These are phyloP conservation scores for Congeria kusceri DNA, from an alignment of 2,888 invertebrate genomes.

Conservation along the genomic window DNA sequence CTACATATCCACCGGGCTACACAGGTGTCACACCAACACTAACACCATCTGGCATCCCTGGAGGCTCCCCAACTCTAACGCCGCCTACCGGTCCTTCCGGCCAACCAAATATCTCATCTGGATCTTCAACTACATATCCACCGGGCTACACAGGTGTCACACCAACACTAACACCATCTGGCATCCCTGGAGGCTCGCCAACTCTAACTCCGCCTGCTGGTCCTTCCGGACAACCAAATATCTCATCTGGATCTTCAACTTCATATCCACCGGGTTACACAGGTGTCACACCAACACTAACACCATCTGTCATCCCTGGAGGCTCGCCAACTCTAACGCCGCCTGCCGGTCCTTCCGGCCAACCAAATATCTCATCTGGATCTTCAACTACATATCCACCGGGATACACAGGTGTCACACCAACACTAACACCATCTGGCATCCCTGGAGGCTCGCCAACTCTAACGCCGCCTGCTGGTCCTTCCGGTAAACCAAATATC, in stretches of 20 bases:
- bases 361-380: too few relatives aligned
- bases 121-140: slow-evolving; percentile 45
- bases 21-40: slow-evolving; percentile 58
- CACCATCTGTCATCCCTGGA: slow-evolving; percentile 39
- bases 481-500: too few relatives aligned
- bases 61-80: slow-evolving; percentile 49
- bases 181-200: slow-evolving; percentile 19
- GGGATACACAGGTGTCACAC: slow-evolving; percentile 35
- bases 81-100: slow-evolving; percentile 33
- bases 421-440: slow-evolving; percentile 51
- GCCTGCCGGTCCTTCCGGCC: slow-evolving; percentile 26
- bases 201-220: slow-evolving; percentile 40
- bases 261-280: slow-evolving; percentile 57
- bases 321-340: slow-evolving; percentile 44
- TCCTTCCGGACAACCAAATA: too few relatives aligned
- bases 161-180: slow-evolving; percentile 50
- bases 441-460: slow-evolving; percentile 50
- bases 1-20: slow-evolving; percentile 50
- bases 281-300: slow-evolving; percentile 34
- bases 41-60: slow-evolving; percentile 38
- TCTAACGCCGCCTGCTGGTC: slow-evolving; percentile 37
- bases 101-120: too few relatives aligned
- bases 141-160: slow-evolving; percentile 23
- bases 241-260: slow-evolving; percentile 38
- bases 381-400: slow-evolving; percentile 53